These are phyloP conservation scores for Bombus confusus DNA, from an alignment of 1,140 invertebrate genomes.

Conservation along the genomic window DNA sequence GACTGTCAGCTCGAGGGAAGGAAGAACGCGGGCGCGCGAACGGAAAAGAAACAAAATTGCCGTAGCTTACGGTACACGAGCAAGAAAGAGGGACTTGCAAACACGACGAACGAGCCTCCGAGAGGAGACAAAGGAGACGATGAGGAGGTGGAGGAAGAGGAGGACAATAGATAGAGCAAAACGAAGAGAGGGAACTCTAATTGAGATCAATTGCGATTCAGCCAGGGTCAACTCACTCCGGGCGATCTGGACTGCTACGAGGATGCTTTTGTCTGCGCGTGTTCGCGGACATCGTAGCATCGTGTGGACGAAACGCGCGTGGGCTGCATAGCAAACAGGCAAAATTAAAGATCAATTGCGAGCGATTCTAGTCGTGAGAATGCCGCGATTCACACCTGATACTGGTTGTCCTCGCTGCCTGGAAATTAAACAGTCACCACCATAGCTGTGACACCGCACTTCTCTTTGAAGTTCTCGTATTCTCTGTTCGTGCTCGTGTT, in stretches of 20 bases:
- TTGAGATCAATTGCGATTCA: constrained; percentile 80
- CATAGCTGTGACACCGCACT: neutral
- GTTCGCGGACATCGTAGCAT: constrained; percentile 46
- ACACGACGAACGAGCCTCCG: neutral
- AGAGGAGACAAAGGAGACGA: neutral
- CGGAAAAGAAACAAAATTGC: neutral
- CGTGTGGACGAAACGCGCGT: constrained; percentile 56
- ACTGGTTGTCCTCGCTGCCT: neutral
- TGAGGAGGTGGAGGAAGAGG: neutral
- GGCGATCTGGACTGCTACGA: constrained; percentile 52
- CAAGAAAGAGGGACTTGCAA: neutral
- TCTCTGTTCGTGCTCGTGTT: neutral
- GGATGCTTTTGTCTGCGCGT: constrained; percentile 40
- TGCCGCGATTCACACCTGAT: constrained; percentile 45
- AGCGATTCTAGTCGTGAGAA: constrained; percentile 61
- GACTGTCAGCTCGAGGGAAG: neutral
- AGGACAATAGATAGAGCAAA: constrained; percentile 19
- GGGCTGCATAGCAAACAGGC: constrained; percentile 63
- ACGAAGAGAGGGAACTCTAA: constrained; percentile 68
- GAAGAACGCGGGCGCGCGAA: neutral
- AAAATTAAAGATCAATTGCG: constrained; percentile 70
- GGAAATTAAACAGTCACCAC: constrained; percentile 3
- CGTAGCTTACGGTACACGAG: neutral
- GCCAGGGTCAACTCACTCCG: constrained; percentile 75
- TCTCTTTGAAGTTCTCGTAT: neutral